Percentiles rank a stretch among this genome's conserved stretches.
Conservation (phyloP, 2,888 invertebrate genomes). For the Orchesellides sinensis region DNA sequence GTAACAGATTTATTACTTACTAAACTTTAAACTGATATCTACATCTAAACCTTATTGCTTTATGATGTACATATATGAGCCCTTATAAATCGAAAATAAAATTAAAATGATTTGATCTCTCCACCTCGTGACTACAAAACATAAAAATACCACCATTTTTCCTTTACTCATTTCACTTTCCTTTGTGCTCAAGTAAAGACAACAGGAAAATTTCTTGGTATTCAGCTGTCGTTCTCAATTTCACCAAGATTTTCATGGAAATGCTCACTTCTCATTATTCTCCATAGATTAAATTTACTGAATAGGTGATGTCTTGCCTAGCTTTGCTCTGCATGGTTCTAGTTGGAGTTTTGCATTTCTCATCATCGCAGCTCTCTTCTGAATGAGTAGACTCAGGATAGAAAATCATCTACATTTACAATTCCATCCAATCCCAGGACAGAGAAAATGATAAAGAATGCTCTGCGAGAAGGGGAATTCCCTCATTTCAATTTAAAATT, state of each 20-base stretch:
- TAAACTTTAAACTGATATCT: constrained; percentile 27
- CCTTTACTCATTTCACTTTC: constrained; percentile 44
- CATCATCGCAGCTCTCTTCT: constrained; percentile 36
- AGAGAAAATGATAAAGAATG: constrained; percentile 59
- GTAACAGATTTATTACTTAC: constrained; percentile 27
- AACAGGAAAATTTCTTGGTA: constrained; percentile 47
- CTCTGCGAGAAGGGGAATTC: constrained; percentile 58
- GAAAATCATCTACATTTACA: constrained; percentile 66
- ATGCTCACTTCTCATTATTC: constrained; percentile 67
- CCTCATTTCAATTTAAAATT: constrained; percentile 73
- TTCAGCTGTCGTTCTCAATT: constrained; percentile 63
- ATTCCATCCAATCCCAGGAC: constrained; percentile 68
- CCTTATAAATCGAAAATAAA: constrained; percentile 30
- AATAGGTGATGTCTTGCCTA: constrained; percentile 52
- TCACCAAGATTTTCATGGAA: constrained; percentile 61
- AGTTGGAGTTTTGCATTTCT: constrained; percentile 48
- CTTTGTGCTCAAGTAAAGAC: constrained; percentile 53
- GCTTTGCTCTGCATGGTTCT: neutral
- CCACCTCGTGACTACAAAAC: constrained; percentile 26
- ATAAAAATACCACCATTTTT: constrained; percentile 56
- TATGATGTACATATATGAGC: constrained; percentile 52
- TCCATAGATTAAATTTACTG: constrained; percentile 67
- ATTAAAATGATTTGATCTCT: constrained; percentile 59
- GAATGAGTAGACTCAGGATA: constrained; percentile 54
- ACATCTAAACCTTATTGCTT: constrained; percentile 41